A percentile compares a stretch with the other conserved stretches of the same genome.
These are phyloP conservation scores for Venturia canescens DNA, from an alignment of 1,140 invertebrate species.

Conservation along the genomic window DNA sequence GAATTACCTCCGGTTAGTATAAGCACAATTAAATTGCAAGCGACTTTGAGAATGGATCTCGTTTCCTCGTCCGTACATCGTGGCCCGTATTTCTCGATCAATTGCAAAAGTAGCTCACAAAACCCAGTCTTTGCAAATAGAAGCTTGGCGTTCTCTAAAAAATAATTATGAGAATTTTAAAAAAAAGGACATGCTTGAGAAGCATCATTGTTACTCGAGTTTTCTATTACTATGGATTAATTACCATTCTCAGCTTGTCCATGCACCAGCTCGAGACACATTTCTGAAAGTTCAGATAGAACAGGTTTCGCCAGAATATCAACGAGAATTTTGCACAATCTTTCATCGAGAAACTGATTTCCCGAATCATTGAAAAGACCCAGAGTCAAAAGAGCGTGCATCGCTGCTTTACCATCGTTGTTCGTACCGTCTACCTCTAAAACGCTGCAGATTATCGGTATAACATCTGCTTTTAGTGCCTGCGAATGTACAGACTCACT, in stretches of 20 bases:
- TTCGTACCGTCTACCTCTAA: slow-evolving; percentile 74
- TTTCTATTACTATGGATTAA: slow-evolving; percentile 28
- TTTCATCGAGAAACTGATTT: slow-evolving; percentile 68
- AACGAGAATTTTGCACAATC: slow-evolving; percentile 64
- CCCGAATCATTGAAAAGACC: slow-evolving; percentile 85
- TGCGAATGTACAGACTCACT: slow-evolving; percentile 64
- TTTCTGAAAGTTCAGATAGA: slow-evolving; percentile 82
- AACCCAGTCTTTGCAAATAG: slow-evolving; percentile 85
- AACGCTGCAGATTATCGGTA: slow-evolving; percentile 79
- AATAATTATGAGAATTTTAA: slow-evolving; percentile 23
- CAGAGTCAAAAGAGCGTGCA: slow-evolving; percentile 84
- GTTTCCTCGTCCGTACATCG: slow-evolving; percentile 82
- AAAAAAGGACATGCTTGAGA: too few species aligned
- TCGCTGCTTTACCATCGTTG: slow-evolving; percentile 77
- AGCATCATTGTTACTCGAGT: slow-evolving; percentile 33
- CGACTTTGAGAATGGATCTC: slow-evolving; percentile 86
- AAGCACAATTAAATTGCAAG: slow-evolving; percentile 90
- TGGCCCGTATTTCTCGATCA: slow-evolving; percentile 84
- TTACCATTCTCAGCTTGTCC: slow-evolving; percentile 85
- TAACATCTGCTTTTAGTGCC: slow-evolving; percentile 82
- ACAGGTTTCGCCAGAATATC: slow-evolving; percentile 62
- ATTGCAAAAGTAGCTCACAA: slow-evolving; percentile 84
- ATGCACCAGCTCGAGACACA: slow-evolving; percentile 86
- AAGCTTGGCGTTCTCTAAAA: slow-evolving; percentile 86
- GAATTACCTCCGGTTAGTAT: slow-evolving; percentile 88